Evolutionary conservation across 2,797 vertebrate species (phyloP).

Genomic region (Acanthurus tractus): DNA sequence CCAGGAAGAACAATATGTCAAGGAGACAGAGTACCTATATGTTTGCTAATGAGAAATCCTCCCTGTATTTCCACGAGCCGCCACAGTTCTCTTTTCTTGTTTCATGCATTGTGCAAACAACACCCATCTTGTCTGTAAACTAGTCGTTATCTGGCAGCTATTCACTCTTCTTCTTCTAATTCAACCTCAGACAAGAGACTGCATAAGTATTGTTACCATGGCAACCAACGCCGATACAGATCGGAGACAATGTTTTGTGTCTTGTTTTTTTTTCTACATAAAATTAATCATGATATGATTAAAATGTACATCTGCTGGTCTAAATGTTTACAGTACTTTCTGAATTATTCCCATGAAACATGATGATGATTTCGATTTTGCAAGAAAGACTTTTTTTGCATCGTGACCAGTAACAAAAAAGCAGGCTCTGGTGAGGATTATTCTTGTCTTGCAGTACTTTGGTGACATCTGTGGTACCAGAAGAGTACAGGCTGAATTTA

Average conservation of each 20-base stretch:
- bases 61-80: slow-evolving; percentile 10
- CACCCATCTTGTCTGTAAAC: slow-evolving; percentile 22
- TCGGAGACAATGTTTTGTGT: slow-evolving; percentile 38
- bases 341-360: background rate
- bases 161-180: slow-evolving; percentile 48
- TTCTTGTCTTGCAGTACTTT: slow-evolving; percentile 25
- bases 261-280: background rate
- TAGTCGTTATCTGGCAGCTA: slow-evolving; percentile 41
- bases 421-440: background rate
- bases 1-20: slow-evolving; percentile 42
- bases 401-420: slow-evolving; percentile 4
- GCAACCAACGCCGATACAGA: slow-evolving; percentile 45
- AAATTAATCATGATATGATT: slow-evolving; percentile 40
- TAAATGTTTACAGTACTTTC: slow-evolving; percentile 15
- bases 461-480: slow-evolving; percentile 27
- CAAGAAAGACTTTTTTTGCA: background rate
- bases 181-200: slow-evolving; percentile 50
- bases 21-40: slow-evolving; percentile 18
- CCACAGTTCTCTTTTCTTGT: slow-evolving; percentile 4
- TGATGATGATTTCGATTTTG: background rate
- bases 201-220: slow-evolving; percentile 55
- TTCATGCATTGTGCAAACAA: slow-evolving; percentile 19
- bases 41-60: slow-evolving; percentile 24
- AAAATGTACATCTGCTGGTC: slow-evolving; percentile 31
- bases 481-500: slow-evolving; percentile 24